phyloP scores from a whole-genome alignment of 2,113 vertebrate genomes.

The Pangasianodon gigas region DNA sequence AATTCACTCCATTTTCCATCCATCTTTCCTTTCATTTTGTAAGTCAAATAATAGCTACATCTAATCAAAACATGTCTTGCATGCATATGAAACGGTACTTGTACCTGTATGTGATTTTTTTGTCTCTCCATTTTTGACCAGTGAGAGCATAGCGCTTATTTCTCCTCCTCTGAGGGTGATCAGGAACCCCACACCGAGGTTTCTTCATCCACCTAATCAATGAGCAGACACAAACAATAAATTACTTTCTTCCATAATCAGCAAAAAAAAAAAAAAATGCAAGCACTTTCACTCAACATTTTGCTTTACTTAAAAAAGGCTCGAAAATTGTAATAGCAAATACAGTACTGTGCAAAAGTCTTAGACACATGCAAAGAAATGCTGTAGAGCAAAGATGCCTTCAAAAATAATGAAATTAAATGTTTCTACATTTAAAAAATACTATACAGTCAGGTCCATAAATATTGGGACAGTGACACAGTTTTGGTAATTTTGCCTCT shows the following conservation, averaged over 20 bases:
- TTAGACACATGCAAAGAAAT: too few relatives aligned
- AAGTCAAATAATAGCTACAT: background rate
- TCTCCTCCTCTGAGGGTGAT: conserved; percentile 86
- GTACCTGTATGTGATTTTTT: conserved; percentile 96
- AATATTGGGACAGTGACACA: too few relatives aligned
- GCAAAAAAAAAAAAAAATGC: background rate
- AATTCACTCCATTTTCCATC: background rate
- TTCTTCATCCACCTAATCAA: conserved; percentile 91
- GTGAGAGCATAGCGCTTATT: conserved; percentile 97
- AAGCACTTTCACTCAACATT: conserved; percentile 1
- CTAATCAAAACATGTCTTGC: background rate
- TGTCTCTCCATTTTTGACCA: conserved; percentile 96
- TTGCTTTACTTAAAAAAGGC: background rate
- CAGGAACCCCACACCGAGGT: conserved; percentile 93
- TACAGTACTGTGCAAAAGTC: background rate
- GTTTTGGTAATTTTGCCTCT: too few relatives aligned
- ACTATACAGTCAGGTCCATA: too few relatives aligned
- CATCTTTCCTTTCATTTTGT: background rate
- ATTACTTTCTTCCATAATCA: background rate
- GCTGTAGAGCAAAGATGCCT: too few relatives aligned
- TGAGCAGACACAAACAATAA: conserved; percentile 30
- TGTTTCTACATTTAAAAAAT: too few relatives aligned
- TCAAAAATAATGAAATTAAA: too few relatives aligned
- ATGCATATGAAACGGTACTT: background rate
- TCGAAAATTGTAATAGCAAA: background rate